A percentile compares a stretch with the other conserved stretches of the same genome.
Evolutionary conservation across 2,888 invertebrate genomes (phyloP).

Genomic region (Dasypolia templi): DNA sequence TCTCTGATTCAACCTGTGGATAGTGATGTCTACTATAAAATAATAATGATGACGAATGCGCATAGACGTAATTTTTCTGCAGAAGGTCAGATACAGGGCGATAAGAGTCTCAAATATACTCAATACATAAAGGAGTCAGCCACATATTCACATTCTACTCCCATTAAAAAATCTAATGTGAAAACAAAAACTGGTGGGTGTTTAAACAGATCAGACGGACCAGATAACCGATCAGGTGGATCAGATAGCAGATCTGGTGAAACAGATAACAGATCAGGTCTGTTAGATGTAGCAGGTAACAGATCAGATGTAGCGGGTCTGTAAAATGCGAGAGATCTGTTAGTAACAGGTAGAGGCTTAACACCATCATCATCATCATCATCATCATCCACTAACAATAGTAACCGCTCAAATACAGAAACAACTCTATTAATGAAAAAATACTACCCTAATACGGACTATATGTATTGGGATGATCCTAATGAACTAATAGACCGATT

Average conservation of each 20-base stretch:
- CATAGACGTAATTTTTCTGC: slow-evolving; percentile 5
- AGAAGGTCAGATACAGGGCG: slow-evolving; percentile 5
- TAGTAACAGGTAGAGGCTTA: slow-evolving; percentile 5
- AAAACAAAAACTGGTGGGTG: slow-evolving; percentile 1
- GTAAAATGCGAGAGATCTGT: background rate
- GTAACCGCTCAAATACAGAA: background rate
- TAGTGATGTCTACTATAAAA: slow-evolving; percentile 4
- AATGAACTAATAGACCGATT: slow-evolving; percentile 10
- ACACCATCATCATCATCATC: background rate
- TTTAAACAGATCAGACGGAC: background rate
- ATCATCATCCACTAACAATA: no score
- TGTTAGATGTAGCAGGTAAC: background rate
- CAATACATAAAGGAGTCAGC: background rate
- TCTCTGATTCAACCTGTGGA: background rate
- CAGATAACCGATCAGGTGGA: no score
- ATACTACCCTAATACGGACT: slow-evolving; percentile 1
- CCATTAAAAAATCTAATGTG: background rate
- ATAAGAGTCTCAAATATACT: background rate
- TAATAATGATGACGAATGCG: slow-evolving; percentile 5
- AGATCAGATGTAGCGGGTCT: background rate
- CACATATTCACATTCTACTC: background rate
- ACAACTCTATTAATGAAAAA: background rate
- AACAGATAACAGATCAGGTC: background rate
- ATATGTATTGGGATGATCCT: slow-evolving; percentile 7
- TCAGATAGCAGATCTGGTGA: no score